Conservation (phyloP, 1,140 invertebrate species). For the Rhynchophorus ferrugineus region DNA sequence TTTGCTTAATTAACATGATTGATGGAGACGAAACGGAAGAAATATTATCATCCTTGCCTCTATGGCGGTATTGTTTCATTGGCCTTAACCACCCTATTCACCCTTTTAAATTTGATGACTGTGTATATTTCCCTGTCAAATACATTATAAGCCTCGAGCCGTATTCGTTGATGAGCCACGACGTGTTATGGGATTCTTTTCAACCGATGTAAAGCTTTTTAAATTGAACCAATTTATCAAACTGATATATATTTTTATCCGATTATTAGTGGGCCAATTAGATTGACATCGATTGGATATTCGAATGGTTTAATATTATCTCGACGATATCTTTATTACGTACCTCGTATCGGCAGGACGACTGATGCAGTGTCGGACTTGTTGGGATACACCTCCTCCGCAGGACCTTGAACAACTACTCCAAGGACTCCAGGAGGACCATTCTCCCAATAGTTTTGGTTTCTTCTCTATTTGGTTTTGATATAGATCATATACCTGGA, state of each 20-base stretch:
- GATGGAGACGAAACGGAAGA: not conserved
- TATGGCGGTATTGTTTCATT: not conserved
- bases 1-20: constrained; percentile 7
- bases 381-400: constrained; percentile 50
- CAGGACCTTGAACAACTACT: constrained; percentile 49
- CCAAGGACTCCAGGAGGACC: constrained; percentile 52
- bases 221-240: too few species aligned
- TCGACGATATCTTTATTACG: not conserved
- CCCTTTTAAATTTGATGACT: constrained; percentile 9
- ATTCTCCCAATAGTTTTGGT: constrained; percentile 36
- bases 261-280: too few species aligned
- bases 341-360: constrained; percentile 33
- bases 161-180: too few species aligned
- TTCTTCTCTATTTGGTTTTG: constrained; percentile 33
- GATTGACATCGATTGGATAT: too few species aligned
- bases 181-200: too few species aligned
- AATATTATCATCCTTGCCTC: not conserved
- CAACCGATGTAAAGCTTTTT: too few species aligned
- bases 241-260: too few species aligned
- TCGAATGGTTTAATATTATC: too few species aligned
- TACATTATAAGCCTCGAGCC: too few species aligned
- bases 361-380: constrained; percentile 46
- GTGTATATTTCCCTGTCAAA: not conserved
- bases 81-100: not conserved
- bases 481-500: constrained; percentile 36